phyloP scores from a whole-genome alignment of 2,888 invertebrate species.

The Cinara cedri region DNA sequence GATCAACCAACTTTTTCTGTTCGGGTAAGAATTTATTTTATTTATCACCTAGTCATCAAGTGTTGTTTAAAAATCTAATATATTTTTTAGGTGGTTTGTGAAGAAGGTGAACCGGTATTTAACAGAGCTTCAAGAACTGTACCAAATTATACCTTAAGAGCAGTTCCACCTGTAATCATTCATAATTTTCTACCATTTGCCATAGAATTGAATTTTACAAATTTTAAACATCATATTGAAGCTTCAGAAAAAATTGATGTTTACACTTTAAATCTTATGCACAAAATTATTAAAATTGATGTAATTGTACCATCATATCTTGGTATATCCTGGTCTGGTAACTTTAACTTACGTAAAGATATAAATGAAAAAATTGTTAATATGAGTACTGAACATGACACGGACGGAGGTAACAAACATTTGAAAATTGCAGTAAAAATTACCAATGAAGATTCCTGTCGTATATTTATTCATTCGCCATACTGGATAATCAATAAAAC shows the following conservation, averaged over 20 bases:
- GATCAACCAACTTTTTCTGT: conserved; percentile 72
- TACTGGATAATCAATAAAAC: conserved; percentile 92
- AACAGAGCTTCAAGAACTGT: conserved; percentile 66
- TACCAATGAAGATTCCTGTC: conserved; percentile 70
- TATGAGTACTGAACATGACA: conserved; percentile 73
- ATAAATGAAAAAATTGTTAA: conserved; percentile 67
- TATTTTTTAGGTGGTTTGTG: conserved; percentile 47
- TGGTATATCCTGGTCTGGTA: conserved; percentile 74
- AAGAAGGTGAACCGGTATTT: conserved; percentile 50
- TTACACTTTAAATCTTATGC: conserved; percentile 71
- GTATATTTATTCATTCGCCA: conserved; percentile 76
- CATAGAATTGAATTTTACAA: conserved; percentile 68
- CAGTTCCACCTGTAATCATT: conserved; percentile 76
- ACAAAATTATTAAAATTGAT: conserved; percentile 63
- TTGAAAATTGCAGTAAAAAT: conserved; percentile 73
- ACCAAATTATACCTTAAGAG: conserved; percentile 75
- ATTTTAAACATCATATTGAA: conserved; percentile 69
- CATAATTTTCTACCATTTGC: conserved; percentile 81
- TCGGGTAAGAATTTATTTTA: conserved; percentile 65
- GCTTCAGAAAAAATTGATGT: conserved; percentile 75
- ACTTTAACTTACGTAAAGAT: conserved; percentile 70
- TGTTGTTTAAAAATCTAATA: not conserved
- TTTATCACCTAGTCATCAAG: not conserved
- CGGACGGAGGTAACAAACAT: conserved; percentile 71
- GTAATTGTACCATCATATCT: conserved; percentile 69